Base-by-base conservation (phyloP, 2,888 invertebrate species). In the Erebia aethiops region DNA sequence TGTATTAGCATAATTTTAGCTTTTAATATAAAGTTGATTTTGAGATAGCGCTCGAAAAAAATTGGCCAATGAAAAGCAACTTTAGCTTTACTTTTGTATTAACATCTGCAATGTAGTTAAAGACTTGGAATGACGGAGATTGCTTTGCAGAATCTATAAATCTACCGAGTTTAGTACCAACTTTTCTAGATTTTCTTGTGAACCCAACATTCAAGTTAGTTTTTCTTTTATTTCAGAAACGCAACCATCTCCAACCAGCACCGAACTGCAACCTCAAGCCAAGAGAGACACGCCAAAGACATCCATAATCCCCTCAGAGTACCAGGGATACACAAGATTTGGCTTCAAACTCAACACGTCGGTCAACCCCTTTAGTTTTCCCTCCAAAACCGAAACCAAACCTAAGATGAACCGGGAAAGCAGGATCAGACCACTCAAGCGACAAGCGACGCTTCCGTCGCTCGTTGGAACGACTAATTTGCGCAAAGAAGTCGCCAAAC, bases 331-430 rank as follows among this genome's bases (percentile, higher is more conserved):
- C 81, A 93, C 91, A 1, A 84, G 90, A 72, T 94, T 93, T 76
- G 94, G 94, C 1, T 94, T 94, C 79, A 94, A 92, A 75, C 72
- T 94, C 67, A 86, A 92, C 73, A 80, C 90, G 14, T 86, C 87
- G 51, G 86, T 82, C 0, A 92, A 93, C 63, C 92, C 92, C 0
- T 93, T 93, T 71, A 88, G 84, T 61, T 76, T 87, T 18, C 80
- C 87, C 0, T 76, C 76, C 51, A 87, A 86, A 75, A 76, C 73
- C 0, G 80, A 80, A 65, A 78, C 54, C 18, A 79, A 79, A 76
- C 79, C 81, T 16, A 82, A 80, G n/a, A 75, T 11, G 18, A 43
- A 18, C 35, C 41, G 16, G 11, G 61, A 61, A 18, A 46, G n/a
- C 13, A 43, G 16, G 1, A 2, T 57, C 1, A 43, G n/a, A 16